phyloP scores from a whole-genome alignment of 2,113 vertebrate species.

The Alexandromys fortis region DNA sequence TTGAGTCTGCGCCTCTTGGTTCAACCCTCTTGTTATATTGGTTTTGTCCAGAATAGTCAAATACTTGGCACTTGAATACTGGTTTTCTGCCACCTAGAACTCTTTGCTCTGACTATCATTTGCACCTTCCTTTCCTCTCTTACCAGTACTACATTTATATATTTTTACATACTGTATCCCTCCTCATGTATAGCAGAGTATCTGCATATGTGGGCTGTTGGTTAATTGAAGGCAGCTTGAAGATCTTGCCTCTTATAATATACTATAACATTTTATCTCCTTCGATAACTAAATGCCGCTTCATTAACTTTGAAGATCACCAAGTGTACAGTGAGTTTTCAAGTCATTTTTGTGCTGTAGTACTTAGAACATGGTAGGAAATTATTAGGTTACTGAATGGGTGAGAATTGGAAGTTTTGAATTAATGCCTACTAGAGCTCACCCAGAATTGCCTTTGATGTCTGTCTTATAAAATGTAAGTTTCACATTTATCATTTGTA shows the following conservation, averaged over 20 bases:
- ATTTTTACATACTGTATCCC: background rate
- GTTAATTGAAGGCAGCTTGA: background rate
- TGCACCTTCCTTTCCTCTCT: background rate
- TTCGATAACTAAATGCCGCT: constrained; percentile 1
- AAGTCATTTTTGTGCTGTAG: background rate
- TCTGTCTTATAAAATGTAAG: constrained; percentile 8
- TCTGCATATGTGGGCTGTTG: background rate
- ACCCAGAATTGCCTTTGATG: constrained; percentile 22
- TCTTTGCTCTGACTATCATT: background rate
- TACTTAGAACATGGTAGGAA: background rate
- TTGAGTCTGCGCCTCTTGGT: background rate
- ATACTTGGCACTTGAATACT: background rate
- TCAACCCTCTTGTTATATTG: too few species aligned
- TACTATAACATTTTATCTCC: background rate
- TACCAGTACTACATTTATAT: too few species aligned
- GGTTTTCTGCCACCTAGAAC: background rate
- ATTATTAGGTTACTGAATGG: background rate
- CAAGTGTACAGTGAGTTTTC: background rate
- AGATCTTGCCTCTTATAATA: background rate
- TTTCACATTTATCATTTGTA: constrained; percentile 50
- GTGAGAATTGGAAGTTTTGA: constrained; percentile 15
- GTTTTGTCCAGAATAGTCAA: background rate
- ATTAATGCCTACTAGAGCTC: background rate
- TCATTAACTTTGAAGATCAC: constrained; percentile 25
- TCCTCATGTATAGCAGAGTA: background rate